Base-by-base conservation (phyloP, 2,888 invertebrate species). In the Cacoxenus indagator region DNA sequence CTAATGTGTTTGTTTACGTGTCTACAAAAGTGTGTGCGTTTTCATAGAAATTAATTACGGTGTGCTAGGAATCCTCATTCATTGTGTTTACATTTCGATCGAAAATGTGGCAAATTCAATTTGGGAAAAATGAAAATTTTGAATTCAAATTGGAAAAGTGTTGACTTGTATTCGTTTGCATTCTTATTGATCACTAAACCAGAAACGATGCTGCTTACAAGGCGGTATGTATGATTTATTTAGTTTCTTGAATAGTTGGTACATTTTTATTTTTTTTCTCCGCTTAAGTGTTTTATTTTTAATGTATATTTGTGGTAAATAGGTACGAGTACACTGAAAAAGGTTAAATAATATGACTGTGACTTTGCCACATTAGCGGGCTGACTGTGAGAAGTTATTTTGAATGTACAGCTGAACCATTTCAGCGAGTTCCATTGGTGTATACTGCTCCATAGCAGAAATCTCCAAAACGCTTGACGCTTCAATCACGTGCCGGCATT, bases 1-100 rank as follows among this genome's bases (percentile, higher is more conserved):
- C 17, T 6, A 19, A 11, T 51, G 6, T 51, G 51, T 17, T 17
- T 51, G 51, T 51, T 17, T 51, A 1, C n/a, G 2, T 51, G 48
- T 48, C 17, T 51, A 19, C 9, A 19, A 22, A 48, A 19, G n/a
- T 48, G 8, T 51, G 14, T 51, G 17, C 22, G 6, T 5, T 22
- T 51, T 17, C 19, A 22, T 19, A 17, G 8, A 5, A 51, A n/a
- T 5, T 19, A 11, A 55, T 55, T 4, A 27, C 1, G 26, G 55
- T 27, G 14, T 17, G 55, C 55, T 11, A 55, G 19, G 14, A 27
- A 27, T 27, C 19, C 19, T 22, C 24, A 55, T n/a, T 55, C 27
- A 26, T 55, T 55, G 17, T 51, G 51, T 51, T 51, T 51, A 51
- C 51, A 51, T n/a, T n/a, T n/a, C n/a, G n/a, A n/a, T n/a, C n/a